A percentile compares a stretch with the other conserved stretches of the same genome.
Conservation (phyloP, 2,797 vertebrate genomes). For the Micromesistius poutassou region DNA sequence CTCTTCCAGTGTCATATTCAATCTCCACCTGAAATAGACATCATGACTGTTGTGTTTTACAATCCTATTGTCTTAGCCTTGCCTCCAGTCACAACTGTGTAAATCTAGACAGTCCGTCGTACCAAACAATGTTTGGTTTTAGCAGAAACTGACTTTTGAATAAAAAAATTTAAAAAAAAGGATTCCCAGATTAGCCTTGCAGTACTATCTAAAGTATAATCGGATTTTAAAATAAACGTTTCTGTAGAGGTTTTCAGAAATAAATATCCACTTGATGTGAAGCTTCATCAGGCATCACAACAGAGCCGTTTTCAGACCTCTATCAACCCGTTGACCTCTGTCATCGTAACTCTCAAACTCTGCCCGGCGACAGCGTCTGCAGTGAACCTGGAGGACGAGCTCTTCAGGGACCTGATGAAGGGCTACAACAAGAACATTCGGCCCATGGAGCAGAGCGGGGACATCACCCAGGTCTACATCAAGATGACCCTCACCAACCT, state of each 20-base stretch:
- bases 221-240: neutral
- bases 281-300: neutral
- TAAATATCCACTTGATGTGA: neutral
- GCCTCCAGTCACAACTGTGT: neutral
- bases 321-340: neutral
- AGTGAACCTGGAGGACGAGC: constrained; percentile 84
- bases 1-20: neutral
- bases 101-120: neutral
- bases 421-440: constrained; percentile 83
- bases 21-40: neutral
- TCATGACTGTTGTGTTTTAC: neutral
- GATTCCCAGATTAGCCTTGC: neutral
- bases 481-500: constrained; percentile 98
- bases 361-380: constrained; percentile 37
- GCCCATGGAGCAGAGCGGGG: constrained; percentile 68
- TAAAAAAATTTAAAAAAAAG: neutral
- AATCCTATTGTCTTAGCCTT: neutral
- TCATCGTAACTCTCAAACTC: neutral
- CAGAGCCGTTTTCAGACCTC: neutral
- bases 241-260: neutral
- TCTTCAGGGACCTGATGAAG: constrained; percentile 82
- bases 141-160: neutral
- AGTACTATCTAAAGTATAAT: neutral
- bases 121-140: neutral
- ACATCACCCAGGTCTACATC: constrained; percentile 83